These are phyloP conservation scores for Drosophila kambysellisi DNA, from an alignment of 2,888 invertebrate genomes.

Conservation along the genomic window DNA sequence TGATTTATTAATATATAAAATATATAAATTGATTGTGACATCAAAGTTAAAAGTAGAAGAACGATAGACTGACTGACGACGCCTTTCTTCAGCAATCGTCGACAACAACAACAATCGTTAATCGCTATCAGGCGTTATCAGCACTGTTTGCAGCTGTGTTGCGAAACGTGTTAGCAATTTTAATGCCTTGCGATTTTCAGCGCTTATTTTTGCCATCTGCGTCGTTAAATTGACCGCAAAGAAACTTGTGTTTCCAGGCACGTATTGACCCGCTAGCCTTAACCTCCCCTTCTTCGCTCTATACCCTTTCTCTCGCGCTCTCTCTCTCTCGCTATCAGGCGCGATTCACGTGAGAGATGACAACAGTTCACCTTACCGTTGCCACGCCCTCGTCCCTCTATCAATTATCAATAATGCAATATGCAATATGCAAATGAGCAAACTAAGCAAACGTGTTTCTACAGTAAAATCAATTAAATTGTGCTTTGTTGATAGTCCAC, in stretches of 20 bases:
- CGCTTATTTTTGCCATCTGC: constrained; percentile 22
- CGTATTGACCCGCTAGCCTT: constrained; percentile 49
- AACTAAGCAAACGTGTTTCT: constrained; percentile 59
- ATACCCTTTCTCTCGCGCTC: background rate
- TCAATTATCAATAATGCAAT: constrained; percentile 22
- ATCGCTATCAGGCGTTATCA: constrained; percentile 42
- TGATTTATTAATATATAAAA: constrained; percentile 17
- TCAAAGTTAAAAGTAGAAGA: constrained; percentile 29
- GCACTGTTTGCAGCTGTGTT: constrained; percentile 15
- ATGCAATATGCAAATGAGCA: constrained; percentile 37
- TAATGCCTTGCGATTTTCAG: constrained; percentile 31
- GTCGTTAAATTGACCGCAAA: constrained; percentile 47
- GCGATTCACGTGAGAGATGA: constrained; percentile 57
- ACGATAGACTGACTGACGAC: constrained; percentile 40
- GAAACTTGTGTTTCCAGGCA: constrained; percentile 48
- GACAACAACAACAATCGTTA: background rate
- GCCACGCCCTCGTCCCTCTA: constrained; percentile 33
- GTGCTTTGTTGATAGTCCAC: background rate
- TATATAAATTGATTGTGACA: constrained; percentile 34
- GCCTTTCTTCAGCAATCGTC: constrained; percentile 24
- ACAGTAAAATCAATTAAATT: constrained; percentile 53
- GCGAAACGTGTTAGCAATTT: constrained; percentile 52
- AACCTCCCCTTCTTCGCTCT: background rate
- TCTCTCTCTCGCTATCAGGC: constrained; percentile 48
- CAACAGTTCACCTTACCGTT: background rate